phyloP scores from a whole-genome alignment of 2,797 vertebrate genomes.

The Spinibarbus caldwelli region DNA sequence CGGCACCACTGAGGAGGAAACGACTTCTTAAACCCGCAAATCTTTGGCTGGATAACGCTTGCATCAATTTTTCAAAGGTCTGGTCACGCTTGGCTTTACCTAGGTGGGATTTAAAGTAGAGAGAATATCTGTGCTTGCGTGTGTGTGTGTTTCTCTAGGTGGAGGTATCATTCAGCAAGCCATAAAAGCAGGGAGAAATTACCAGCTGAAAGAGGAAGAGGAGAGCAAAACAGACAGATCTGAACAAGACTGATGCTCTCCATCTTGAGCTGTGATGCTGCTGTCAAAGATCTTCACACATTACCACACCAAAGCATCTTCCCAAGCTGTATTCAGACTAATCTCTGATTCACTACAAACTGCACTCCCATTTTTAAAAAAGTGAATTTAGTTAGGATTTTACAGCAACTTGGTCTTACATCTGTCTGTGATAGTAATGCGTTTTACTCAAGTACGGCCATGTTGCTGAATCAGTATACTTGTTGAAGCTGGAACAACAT shows the following conservation, averaged over 20 bases:
- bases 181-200: conserved; percentile 32
- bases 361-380: background rate
- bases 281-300: conserved; percentile 45
- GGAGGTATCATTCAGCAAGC: conserved; percentile 14
- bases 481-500: background rate
- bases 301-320: conserved; percentile 27
- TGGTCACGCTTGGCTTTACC: conserved; percentile 68
- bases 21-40: background rate
- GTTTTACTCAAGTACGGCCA: background rate
- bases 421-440: background rate
- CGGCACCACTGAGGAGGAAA: conserved; percentile 23
- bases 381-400: conserved; percentile 2
- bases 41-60: conserved; percentile 60
- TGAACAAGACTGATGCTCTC: conserved; percentile 71
- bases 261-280: conserved; percentile 58
- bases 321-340: background rate
- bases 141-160: conserved; percentile 5
- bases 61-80: conserved; percentile 74
- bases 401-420: background rate
- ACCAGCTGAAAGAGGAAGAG: conserved; percentile 58
- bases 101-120: conserved; percentile 47
- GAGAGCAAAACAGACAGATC: conserved; percentile 34
- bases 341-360: background rate
- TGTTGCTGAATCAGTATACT: background rate
- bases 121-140: conserved; percentile 23